Evolutionary conservation across 2,797 vertebrate genomes (phyloP), one percentile per base, ranked within the genome.

Genomic region (Myioborus miniatus): DNA sequence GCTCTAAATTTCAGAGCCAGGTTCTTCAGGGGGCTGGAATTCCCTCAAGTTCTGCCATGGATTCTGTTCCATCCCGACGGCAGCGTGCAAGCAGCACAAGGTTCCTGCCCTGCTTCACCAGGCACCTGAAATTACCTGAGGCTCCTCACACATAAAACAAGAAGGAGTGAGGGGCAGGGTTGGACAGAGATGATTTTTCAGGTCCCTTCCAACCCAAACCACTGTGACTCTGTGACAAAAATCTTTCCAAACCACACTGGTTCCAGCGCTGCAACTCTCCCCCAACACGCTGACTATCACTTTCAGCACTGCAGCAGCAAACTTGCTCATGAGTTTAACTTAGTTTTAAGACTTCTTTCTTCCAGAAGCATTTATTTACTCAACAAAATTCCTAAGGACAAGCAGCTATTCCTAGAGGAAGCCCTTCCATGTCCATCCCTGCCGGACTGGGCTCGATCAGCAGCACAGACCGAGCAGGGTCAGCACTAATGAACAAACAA

Each of bases 401-500:
- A 83, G 72, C 63, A 89, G 56, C 83, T 94, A 24, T 43, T 94
- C 87, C 49, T 27, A 37, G 55, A 87, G 60, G 52, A 90, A 86
- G 80, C 75, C 43, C 58, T 76, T 79, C 91, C 58, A 70, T 46
- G 32, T 65, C 19, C 90, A 86, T 79, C 69, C 82, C 82, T 4
- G 29, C 8, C 0, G 3, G 86, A 80, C 10, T 0, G 6, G 72
- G 76, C 60, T 64, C 41, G 85, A 87, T 81, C 36, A 83, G 87
- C 30, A 56, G 69, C 0, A 32, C 93, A 89, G 4, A 89, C 56
- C 0, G 9, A 94, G 89, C 30, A n/a, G 83, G 91, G 92, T 94
- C 93, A 89, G 4, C 12, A n/a, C 85, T 96, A 95, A 96, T 96
- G 95, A 96, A 94, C 60, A 86, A 93, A 93, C 93, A 90, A 92